These are phyloP conservation scores for Samia ricini DNA, from an alignment of 1,140 invertebrate genomes.

Conservation along the genomic window DNA sequence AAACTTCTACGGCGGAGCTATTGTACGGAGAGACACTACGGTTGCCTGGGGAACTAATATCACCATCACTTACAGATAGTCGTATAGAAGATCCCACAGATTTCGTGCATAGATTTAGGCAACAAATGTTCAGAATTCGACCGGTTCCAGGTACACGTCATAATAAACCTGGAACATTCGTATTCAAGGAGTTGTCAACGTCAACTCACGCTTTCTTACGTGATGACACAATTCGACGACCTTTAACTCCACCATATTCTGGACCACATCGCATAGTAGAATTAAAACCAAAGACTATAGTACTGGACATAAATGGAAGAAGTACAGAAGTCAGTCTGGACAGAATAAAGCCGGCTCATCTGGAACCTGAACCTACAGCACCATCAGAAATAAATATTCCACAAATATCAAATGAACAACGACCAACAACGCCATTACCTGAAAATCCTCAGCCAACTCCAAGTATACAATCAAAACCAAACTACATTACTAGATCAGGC, in stretches of 20 bases:
- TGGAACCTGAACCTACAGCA: too few species aligned
- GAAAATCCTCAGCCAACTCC: too few species aligned
- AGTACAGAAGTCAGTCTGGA: too few species aligned
- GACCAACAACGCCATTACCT: too few species aligned
- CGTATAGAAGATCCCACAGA: neutral
- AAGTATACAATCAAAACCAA: too few species aligned
- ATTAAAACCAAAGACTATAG: too few species aligned
- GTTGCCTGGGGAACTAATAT: neutral
- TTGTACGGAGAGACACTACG: neutral
- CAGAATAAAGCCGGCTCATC: too few species aligned
- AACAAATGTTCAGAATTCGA: neutral
- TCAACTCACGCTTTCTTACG: neutral
- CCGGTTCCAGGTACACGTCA: neutral
- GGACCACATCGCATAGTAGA: neutral
- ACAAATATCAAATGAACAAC: too few species aligned
- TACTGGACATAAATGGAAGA: too few species aligned
- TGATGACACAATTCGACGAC: neutral
- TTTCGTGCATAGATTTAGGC: neutral
- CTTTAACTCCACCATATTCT: neutral
- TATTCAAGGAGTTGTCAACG: neutral
- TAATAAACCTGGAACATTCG: neutral
- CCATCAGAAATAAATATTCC: too few species aligned
- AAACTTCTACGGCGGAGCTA: neutral
- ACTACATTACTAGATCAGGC: too few species aligned
- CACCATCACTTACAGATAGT: neutral